Evolutionary conservation across 2,888 invertebrate species (phyloP), one percentile per base, ranked within the genome.

Genomic region (Trachelus iudaicus): DNA sequence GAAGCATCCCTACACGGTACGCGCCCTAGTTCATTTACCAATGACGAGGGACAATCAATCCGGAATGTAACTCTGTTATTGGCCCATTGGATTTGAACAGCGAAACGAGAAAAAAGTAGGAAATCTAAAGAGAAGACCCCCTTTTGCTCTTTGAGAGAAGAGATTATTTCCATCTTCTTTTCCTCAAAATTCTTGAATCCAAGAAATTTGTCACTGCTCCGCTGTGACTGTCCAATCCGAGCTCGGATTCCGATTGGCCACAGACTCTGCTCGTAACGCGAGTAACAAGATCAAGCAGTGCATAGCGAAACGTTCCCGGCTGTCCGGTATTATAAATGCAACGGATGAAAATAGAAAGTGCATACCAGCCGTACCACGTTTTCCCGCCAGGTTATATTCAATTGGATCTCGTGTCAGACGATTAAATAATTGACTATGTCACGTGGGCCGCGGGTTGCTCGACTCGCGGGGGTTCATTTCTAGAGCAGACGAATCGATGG

Each of bases 401-500:
- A 69, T 69, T 15, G 69, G 69, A 30, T 30, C 30, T 33, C 69
- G 30, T 69, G 69, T 69, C 69, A 69, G 69, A 69, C 80, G 82
- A 84, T 85, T 81, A 82, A 83, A 81, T 83, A 80, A 81, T 80
- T 82, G 82, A 82, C 77, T 78, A 79, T 81, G 84, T 85, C 83
- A 84, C 79, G 81, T 79, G 76, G 82, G 80, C 81, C 73, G 79
- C 81, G 69, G 79, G 81, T 77, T 79, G 83, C 75, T 56, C 69
- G 76, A 34, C 68, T 12, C 40, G 69, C 34, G 68, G 75, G 34
- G 37, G 73, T 83, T 86, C 88, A 86, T 87, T 87, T 89, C 88
- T 89, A 85, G 88, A 89, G 88, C 89, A 89, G 89, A 87, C 89
- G 87, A 89, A 89, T 89, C 89, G 88, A 89, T 89, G 88, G 85